Percentiles rank a stretch among this genome's conserved stretches.
Evolutionary conservation across 1,140 invertebrate genomes (phyloP).

Genomic region (Scaptomyza montana): DNA sequence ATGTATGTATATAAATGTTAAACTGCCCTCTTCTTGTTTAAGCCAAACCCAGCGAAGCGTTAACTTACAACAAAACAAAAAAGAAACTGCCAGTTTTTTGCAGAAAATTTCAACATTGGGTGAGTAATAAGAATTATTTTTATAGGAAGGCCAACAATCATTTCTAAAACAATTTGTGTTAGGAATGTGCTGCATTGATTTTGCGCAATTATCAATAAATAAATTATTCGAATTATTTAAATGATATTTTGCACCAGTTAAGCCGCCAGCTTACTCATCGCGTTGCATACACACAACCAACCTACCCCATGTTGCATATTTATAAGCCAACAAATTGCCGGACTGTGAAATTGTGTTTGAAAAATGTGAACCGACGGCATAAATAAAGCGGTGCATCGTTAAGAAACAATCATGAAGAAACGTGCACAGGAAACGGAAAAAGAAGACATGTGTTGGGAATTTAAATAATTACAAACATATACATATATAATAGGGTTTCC

Average conservation of each 20-base stretch:
- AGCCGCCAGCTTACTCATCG: slow-evolving; percentile 30
- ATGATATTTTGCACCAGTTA: slow-evolving; percentile 24
- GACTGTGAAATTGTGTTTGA: slow-evolving; percentile 57
- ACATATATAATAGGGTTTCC: slow-evolving; percentile 13
- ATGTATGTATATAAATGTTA: neutral
- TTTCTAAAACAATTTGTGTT: neutral
- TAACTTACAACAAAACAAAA: slow-evolving; percentile 2
- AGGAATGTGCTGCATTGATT: slow-evolving; percentile 17
- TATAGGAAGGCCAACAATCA: neutral
- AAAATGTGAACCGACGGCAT: slow-evolving; percentile 43
- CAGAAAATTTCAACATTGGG: neutral
- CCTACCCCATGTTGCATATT: slow-evolving; percentile 53
- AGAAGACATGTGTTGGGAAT: slow-evolving; percentile 11
- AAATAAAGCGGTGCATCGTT: slow-evolving; percentile 29
- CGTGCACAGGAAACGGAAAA: neutral
- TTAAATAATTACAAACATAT: neutral
- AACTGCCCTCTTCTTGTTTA: slow-evolving; percentile 5
- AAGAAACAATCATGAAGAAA: neutral
- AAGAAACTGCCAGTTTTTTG: neutral
- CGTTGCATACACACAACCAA: slow-evolving; percentile 4
- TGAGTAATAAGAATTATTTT: slow-evolving; percentile 14
- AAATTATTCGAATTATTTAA: slow-evolving; percentile 8
- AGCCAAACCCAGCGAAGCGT: slow-evolving; percentile 29
- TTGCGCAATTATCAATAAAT: slow-evolving; percentile 36
- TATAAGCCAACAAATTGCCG: slow-evolving; percentile 56